These are phyloP conservation scores for Anguilla pacifica DNA, from an alignment of 2,797 vertebrate species.

Conservation along the genomic window DNA sequence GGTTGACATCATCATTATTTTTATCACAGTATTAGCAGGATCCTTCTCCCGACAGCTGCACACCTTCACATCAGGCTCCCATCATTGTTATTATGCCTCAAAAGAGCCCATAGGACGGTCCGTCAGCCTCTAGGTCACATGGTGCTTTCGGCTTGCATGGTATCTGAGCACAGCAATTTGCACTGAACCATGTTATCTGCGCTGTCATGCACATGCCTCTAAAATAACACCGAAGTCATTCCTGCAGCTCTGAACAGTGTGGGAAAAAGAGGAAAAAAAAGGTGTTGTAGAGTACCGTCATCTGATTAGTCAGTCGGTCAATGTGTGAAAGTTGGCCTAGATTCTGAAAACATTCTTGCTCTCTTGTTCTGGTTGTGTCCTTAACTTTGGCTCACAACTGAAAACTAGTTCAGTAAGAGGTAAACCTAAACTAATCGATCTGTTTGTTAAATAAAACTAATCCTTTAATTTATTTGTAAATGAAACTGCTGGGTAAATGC, in stretches of 20 bases:
- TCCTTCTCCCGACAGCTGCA: neutral
- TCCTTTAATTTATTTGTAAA: too few relatives aligned
- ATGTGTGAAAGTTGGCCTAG: too few relatives aligned
- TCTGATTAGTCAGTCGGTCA: neutral
- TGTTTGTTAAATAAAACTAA: too few relatives aligned
- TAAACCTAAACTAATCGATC: too few relatives aligned
- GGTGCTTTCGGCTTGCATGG: neutral
- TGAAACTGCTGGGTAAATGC: too few relatives aligned
- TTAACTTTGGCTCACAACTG: too few relatives aligned
- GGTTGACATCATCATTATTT: neutral
- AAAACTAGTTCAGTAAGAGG: too few relatives aligned
- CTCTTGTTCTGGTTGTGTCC: too few relatives aligned
- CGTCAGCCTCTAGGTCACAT: neutral
- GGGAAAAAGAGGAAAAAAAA: neutral
- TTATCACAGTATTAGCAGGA: neutral
- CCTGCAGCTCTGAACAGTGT: neutral
- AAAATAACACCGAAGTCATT: neutral
- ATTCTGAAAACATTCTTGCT: too few relatives aligned
- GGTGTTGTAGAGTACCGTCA: too few relatives aligned
- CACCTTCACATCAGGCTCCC: neutral
- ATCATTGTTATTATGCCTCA: neutral
- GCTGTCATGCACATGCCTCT: neutral
- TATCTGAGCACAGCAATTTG: neutral
- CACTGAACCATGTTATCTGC: neutral
- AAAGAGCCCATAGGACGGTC: neutral